Evolutionary conservation across 2,888 invertebrate genomes (phyloP).

Genomic region (Acleris laterana): DNA sequence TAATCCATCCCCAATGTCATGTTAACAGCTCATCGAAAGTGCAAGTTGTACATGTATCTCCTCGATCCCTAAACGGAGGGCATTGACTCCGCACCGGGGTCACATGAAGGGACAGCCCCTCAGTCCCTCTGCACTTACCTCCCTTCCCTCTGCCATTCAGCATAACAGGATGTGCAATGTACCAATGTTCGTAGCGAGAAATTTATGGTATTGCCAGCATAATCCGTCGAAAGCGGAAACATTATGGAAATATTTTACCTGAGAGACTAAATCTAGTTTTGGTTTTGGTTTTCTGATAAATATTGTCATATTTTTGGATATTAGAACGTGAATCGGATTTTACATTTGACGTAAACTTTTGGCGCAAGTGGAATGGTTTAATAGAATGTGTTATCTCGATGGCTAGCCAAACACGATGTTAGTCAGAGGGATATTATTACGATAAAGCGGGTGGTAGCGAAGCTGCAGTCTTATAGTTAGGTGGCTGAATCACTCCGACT

Average conservation of each 20-base stretch:
- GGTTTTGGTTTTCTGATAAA: too few species aligned
- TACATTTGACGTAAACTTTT: too few species aligned
- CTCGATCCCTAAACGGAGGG: slow-evolving; percentile 30
- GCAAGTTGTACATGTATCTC: slow-evolving; percentile 3
- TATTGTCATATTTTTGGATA: too few species aligned
- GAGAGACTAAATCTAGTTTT: too few species aligned
- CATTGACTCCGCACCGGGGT: slow-evolving; percentile 30
- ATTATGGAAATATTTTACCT: neutral
- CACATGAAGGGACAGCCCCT: slow-evolving; percentile 26
- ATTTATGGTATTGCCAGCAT: slow-evolving; percentile 1
- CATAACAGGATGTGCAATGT: slow-evolving; percentile 21
- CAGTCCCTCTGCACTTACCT: slow-evolving; percentile 18
- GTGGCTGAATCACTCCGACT: too few species aligned
- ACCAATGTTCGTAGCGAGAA: slow-evolving; percentile 11
- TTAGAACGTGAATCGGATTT: too few species aligned
- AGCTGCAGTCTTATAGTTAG: neutral
- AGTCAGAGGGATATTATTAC: neutral
- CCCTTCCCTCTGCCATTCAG: slow-evolving; percentile 27
- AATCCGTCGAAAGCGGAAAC: neutral
- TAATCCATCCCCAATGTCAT: neutral
- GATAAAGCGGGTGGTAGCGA: neutral
- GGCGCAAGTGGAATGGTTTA: too few species aligned
- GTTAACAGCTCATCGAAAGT: neutral
- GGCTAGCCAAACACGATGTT: slow-evolving; percentile 6
- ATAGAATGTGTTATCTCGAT: slow-evolving; percentile 6